Evolutionary conservation across 1,140 invertebrate species (phyloP).

Genomic region (Drosophila repletoides): DNA sequence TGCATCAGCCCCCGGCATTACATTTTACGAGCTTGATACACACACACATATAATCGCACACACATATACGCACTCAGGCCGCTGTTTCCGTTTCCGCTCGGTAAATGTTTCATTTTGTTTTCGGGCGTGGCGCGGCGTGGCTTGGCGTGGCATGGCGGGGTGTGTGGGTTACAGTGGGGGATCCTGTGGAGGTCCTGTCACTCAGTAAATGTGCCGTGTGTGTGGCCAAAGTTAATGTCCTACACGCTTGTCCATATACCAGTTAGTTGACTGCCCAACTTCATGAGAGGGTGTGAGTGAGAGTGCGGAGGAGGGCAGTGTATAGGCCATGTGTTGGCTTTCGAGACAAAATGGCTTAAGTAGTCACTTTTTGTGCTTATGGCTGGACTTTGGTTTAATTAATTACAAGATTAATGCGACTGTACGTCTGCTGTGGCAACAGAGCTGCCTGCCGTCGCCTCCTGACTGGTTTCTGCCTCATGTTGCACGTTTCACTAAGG

Average conservation of each 20-base stretch:
- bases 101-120: conserved; percentile 76
- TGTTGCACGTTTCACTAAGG: conserved; percentile 39
- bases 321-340: conserved; percentile 69
- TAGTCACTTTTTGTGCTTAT: conserved; percentile 80
- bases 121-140: conserved; percentile 7
- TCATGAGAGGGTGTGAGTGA: conserved; percentile 2
- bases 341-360: conserved; percentile 76
- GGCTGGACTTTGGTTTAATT: conserved; percentile 79
- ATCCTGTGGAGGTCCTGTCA: conserved; percentile 61
- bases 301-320: neutral
- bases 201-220: conserved; percentile 51
- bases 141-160: conserved; percentile 9
- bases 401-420: conserved; percentile 77
- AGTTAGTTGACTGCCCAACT: conserved; percentile 54
- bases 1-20: conserved; percentile 28
- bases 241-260: conserved; percentile 71
- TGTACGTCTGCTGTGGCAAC: conserved; percentile 44
- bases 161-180: neutral
- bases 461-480: too few species aligned
- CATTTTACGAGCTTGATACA: conserved; percentile 56
- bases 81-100: conserved; percentile 71
- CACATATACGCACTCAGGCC: conserved; percentile 25
- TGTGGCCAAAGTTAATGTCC: conserved; percentile 72
- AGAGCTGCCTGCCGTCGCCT: too few species aligned
- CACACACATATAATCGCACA: neutral